These are phyloP conservation scores for Tineola bisselliella DNA, from an alignment of 2,888 invertebrate genomes.

Conservation along the genomic window DNA sequence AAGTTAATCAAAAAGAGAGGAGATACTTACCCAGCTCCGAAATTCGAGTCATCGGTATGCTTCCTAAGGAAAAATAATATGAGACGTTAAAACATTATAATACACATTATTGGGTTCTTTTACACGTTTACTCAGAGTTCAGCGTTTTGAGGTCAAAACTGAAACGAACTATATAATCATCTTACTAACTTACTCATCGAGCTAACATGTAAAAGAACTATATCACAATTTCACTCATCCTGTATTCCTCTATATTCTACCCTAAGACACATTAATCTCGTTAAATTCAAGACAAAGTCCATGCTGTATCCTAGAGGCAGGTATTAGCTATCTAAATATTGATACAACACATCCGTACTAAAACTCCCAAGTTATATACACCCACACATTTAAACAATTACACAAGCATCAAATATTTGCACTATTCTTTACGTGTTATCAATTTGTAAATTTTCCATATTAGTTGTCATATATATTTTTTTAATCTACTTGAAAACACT, in stretches of 20 bases:
- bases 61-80: constrained; percentile 47
- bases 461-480: background rate
- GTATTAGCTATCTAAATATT: background rate
- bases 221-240: no score
- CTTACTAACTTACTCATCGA: no score
- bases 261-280: no score
- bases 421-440: background rate
- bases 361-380: background rate
- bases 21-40: constrained; percentile 60
- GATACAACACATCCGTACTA: background rate
- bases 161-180: no score
- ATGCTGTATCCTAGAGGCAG: background rate
- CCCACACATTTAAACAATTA: background rate
- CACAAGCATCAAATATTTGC: background rate
- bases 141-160: no score
- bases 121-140: no score
- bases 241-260: no score
- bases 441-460: background rate
- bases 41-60: constrained; percentile 68
- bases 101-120: background rate
- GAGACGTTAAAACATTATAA: background rate
- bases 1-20: background rate
- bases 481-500: background rate
- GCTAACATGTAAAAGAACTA: no score
- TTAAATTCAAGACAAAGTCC: no score